Evolutionary conservation across 2,888 invertebrate genomes (phyloP).

Genomic region (Epiperipatus broadwayi): DNA sequence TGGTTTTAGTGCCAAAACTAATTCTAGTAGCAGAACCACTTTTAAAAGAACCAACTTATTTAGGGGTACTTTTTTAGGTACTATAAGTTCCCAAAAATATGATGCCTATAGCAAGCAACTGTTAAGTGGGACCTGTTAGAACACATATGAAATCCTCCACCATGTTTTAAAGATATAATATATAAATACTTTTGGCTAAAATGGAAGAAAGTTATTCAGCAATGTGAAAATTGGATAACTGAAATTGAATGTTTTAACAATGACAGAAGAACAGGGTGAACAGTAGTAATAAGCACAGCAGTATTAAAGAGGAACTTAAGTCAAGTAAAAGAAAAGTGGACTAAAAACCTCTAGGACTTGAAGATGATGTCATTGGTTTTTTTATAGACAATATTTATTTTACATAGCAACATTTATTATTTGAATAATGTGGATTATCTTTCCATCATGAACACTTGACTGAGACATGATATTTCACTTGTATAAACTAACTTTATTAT

Average conservation of each 20-base stretch:
- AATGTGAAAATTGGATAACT: conserved; percentile 72
- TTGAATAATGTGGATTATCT: no score
- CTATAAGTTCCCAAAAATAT: conserved; percentile 74
- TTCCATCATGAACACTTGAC: no score
- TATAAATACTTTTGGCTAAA: conserved; percentile 87
- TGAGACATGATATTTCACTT: no score
- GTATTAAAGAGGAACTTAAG: conserved; percentile 61
- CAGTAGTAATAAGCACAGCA: conserved; percentile 48
- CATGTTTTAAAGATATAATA: conserved; percentile 77
- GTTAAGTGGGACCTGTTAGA: conserved; percentile 93
- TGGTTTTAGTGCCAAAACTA: conserved; percentile 32
- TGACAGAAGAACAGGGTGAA: conserved; percentile 56
- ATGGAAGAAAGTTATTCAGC: conserved; percentile 65
- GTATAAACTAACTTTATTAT: no score
- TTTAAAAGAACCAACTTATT: conserved; percentile 32
- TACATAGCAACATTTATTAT: conserved; percentile 1
- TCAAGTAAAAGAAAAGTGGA: conserved; percentile 63
- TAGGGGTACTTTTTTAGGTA: conserved; percentile 43
- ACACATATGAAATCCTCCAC: conserved; percentile 67
- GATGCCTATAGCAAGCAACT: conserved; percentile 83
- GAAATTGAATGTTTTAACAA: conserved; percentile 58
- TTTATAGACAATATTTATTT: not conserved
- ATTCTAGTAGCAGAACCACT: conserved; percentile 32
- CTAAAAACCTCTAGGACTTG: conserved; percentile 54
- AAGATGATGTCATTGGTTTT: conserved; percentile 26